Evolutionary conservation across 2,888 invertebrate genomes (phyloP).

Genomic region (Rhogogaster chlorosoma): DNA sequence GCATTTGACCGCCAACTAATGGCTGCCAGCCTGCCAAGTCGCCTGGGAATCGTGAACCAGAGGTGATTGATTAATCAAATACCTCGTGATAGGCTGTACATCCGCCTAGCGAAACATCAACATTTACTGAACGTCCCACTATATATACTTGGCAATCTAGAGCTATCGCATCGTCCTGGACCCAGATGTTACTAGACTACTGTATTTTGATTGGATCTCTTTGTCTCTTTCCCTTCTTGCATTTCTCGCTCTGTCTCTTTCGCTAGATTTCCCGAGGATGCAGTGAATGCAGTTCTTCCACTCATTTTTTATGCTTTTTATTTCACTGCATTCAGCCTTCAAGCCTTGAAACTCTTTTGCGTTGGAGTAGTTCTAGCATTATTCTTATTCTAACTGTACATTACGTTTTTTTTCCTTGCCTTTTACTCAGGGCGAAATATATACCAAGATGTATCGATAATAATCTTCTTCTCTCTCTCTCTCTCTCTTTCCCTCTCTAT

Average conservation of each 20-base stretch:
- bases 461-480: constrained; percentile 7
- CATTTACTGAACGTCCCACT: constrained; percentile 30
- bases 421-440: background rate
- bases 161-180: background rate
- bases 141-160: background rate
- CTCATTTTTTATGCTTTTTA: background rate
- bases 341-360: background rate
- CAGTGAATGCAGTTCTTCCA: background rate
- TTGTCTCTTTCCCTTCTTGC: background rate
- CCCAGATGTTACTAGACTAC: background rate
- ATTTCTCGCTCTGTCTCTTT: background rate
- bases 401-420: constrained; percentile 48
- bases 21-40: constrained; percentile 6
- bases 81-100: background rate
- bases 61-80: constrained; percentile 48
- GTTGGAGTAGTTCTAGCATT: background rate
- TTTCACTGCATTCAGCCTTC: background rate
- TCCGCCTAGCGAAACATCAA: constrained; percentile 28
- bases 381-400: constrained; percentile 52
- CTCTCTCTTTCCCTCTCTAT: constrained; percentile 12
- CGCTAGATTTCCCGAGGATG: background rate
- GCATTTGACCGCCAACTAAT: constrained; percentile 39
- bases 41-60: constrained; percentile 32
- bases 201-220: constrained; percentile 10
- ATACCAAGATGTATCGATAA: constrained; percentile 31